Evolutionary conservation across 2,113 vertebrate genomes (phyloP).

Genomic region (Neotragus pygmaeus): DNA sequence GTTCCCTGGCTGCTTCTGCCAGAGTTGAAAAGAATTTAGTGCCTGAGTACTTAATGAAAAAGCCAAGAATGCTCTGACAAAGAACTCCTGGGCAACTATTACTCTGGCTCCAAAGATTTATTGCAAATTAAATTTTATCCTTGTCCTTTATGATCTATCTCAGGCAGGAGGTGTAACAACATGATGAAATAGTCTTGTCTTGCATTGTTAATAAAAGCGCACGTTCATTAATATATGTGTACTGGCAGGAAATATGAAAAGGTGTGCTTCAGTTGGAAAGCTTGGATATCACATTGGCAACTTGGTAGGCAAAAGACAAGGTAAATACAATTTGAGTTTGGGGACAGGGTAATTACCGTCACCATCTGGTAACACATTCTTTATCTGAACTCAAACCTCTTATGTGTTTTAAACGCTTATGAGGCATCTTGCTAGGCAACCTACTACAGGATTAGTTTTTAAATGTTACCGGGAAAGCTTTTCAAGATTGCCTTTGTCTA

Average conservation of each 20-base stretch:
- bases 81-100: conserved; percentile 64
- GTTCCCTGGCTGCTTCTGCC: conserved; percentile 36
- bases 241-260: conserved; percentile 55
- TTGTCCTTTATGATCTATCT: conserved; percentile 69
- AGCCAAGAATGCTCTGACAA: conserved; percentile 62
- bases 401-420: conserved; percentile 59
- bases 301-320: conserved; percentile 67
- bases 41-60: conserved; percentile 62
- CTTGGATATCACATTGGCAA: conserved; percentile 53
- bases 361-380: conserved; percentile 66
- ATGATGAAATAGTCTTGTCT: conserved; percentile 70
- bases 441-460: conserved; percentile 74
- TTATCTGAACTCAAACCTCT: conserved; percentile 66
- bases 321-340: conserved; percentile 66
- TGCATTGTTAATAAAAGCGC: conserved; percentile 63
- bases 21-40: conserved; percentile 64
- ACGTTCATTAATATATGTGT: conserved; percentile 57
- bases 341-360: conserved; percentile 68
- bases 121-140: conserved; percentile 62
- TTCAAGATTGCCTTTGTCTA: conserved; percentile 74
- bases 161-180: conserved; percentile 54
- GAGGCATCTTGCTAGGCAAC: conserved; percentile 63
- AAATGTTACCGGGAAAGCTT: conserved; percentile 71
- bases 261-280: conserved; percentile 21
- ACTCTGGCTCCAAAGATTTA: conserved; percentile 71